A percentile compares a stretch with the other conserved stretches of the same genome.
Conservation (phyloP, 37 sponge, comb jelly and placozoan species). For the Aplysina aerophoba region DNA sequence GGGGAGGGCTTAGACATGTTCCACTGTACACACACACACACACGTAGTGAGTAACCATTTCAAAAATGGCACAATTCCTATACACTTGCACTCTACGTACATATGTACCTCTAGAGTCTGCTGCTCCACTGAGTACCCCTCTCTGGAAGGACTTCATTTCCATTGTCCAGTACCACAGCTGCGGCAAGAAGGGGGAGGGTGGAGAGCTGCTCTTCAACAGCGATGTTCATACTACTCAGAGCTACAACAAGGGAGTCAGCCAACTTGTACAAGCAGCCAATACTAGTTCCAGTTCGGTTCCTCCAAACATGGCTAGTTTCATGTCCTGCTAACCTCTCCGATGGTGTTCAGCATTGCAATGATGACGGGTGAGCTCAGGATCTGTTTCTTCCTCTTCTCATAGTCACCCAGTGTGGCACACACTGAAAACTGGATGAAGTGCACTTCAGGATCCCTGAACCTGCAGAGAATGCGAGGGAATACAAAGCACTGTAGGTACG, state of each 20-base stretch:
- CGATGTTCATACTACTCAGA: too few species aligned
- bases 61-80: too few species aligned
- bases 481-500: too few species aligned
- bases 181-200: not conserved
- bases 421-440: slow-evolving; percentile 63
- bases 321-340: not conserved
- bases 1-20: slow-evolving; percentile 1
- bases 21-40: too few species aligned
- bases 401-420: slow-evolving; percentile 75
- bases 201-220: not conserved
- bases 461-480: not conserved
- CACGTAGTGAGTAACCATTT: too few species aligned
- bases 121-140: not conserved
- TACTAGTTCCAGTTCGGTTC: too few species aligned
- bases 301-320: too few species aligned
- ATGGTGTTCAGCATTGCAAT: slow-evolving; percentile 49
- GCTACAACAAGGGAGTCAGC: too few species aligned
- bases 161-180: slow-evolving; percentile 28
- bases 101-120: not conserved
- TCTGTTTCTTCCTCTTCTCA: slow-evolving; percentile 41
- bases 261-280: too few species aligned
- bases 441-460: slow-evolving; percentile 40
- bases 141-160: not conserved
- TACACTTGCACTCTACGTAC: not conserved
- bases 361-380: slow-evolving; percentile 19